Percentiles rank a stretch among this genome's conserved stretches.
Evolutionary conservation across 2,888 invertebrate species (phyloP).

Genomic region (Ypsolopha sequella): DNA sequence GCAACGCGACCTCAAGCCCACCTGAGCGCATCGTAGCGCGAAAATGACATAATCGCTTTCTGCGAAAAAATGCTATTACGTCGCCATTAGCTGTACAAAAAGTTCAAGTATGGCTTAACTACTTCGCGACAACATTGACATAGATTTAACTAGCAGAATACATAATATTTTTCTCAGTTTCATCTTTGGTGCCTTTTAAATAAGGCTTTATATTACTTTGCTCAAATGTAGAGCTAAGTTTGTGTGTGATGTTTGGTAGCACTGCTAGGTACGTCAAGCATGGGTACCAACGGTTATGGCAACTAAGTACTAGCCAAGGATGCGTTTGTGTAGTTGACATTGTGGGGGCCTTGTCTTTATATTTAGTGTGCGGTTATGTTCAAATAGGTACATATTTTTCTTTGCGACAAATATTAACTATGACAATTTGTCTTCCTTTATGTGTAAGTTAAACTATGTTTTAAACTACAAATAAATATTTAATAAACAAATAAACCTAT

Average conservation of each 20-base stretch:
- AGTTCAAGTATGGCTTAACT: slow-evolving; percentile 13
- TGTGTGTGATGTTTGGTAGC: slow-evolving; percentile 10
- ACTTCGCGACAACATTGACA: slow-evolving; percentile 59
- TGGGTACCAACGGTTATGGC: slow-evolving; percentile 16
- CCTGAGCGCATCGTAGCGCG: slow-evolving; percentile 63
- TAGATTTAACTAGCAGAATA: slow-evolving; percentile 27
- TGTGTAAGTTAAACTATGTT: too few relatives aligned
- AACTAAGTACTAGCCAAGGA: slow-evolving; percentile 10
- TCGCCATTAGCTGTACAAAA: slow-evolving; percentile 34
- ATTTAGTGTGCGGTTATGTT: neutral
- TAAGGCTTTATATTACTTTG: too few relatives aligned
- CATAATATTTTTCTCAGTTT: neutral
- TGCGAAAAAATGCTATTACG: slow-evolving; percentile 42
- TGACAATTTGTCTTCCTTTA: too few relatives aligned
- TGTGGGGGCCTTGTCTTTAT: neutral
- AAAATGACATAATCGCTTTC: slow-evolving; percentile 47
- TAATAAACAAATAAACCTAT: too few relatives aligned
- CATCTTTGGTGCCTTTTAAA: too few relatives aligned
- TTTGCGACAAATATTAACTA: too few relatives aligned
- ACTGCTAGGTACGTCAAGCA: slow-evolving; percentile 19
- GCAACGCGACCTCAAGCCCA: slow-evolving; percentile 46
- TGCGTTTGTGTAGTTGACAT: slow-evolving; percentile 5
- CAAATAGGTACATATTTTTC: neutral
- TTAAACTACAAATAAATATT: neutral
- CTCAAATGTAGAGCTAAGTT: too few relatives aligned